Evolutionary conservation across 2,797 vertebrate genomes (phyloP).

Genomic region (Odontamblyopus lacepedii): DNA sequence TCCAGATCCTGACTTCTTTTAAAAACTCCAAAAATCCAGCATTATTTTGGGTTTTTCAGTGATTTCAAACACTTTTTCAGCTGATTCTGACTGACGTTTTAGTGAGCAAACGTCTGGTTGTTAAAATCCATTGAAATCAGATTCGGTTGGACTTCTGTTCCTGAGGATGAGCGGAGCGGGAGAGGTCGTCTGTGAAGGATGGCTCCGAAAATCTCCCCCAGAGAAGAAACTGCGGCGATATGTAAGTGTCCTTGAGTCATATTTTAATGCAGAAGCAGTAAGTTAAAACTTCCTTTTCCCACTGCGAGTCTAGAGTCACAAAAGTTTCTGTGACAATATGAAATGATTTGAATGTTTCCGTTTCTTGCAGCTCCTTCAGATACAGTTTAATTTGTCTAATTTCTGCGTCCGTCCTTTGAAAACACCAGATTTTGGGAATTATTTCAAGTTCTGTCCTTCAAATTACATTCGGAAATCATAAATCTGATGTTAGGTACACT

Average conservation of each 20-base stretch:
- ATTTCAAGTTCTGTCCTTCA: too few species aligned
- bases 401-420: too few species aligned
- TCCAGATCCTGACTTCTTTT: not conserved
- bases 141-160: not conserved
- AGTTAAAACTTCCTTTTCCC: too few species aligned
- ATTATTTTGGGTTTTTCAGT: not conserved
- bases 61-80: not conserved
- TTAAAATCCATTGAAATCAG: not conserved
- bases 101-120: not conserved
- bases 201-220: conserved; percentile 94
- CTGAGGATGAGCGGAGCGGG: conserved; percentile 83
- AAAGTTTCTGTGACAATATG: too few species aligned
- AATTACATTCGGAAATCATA: too few species aligned
- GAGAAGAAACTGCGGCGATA: conserved; percentile 97
- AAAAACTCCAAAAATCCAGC: not conserved
- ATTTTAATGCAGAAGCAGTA: too few species aligned
- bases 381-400: too few species aligned
- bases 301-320: too few species aligned
- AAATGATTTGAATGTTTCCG: too few species aligned
- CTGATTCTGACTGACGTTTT: not conserved
- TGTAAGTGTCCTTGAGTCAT: conserved; percentile 79
- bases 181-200: conserved; percentile 90
- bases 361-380: too few species aligned
- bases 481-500: too few species aligned
- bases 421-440: too few species aligned